Conservation (phyloP, 2,888 invertebrate genomes). For the Salpingus planirostris region DNA sequence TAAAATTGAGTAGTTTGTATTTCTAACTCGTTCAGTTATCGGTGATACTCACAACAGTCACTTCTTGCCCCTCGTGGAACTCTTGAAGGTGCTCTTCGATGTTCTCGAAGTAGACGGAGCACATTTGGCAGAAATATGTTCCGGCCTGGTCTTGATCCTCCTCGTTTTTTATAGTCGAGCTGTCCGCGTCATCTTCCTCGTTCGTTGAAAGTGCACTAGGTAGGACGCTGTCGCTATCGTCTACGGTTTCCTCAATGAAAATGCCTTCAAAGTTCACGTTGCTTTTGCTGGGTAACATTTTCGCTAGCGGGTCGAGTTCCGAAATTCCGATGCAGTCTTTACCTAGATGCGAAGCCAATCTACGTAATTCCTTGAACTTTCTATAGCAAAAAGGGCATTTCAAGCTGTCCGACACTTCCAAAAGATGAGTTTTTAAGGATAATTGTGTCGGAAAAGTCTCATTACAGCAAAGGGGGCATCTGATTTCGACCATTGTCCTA, state of each 20-base stretch:
- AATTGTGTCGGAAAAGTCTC: constrained; percentile 50
- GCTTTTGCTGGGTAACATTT: too few relatives aligned
- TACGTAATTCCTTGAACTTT: constrained; percentile 46
- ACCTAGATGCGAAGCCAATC: constrained; percentile 52
- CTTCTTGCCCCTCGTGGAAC: constrained; percentile 59
- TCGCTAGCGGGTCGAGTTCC: constrained; percentile 3
- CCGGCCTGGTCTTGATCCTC: constrained; percentile 23
- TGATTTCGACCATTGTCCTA: constrained; percentile 43
- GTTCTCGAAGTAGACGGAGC: constrained; percentile 54
- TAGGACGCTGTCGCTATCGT: constrained; percentile 18
- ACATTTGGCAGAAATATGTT: constrained; percentile 57
- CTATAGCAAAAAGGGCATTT: constrained; percentile 52
- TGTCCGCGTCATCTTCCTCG: constrained; percentile 7
- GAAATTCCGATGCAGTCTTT: constrained; percentile 21
- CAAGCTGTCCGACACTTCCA: constrained; percentile 49
- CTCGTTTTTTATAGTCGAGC: constrained; percentile 10
- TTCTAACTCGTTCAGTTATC: too few relatives aligned
- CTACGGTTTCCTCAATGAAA: constrained; percentile 10
- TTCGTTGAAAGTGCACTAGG: constrained; percentile 17
- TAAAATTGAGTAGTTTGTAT: too few relatives aligned
- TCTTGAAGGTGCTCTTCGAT: constrained; percentile 57
- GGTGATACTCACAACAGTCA: constrained; percentile 51
- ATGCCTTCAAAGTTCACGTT: constrained; percentile 1
- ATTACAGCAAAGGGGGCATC: constrained; percentile 59
- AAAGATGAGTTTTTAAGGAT: constrained; percentile 45